These are phyloP conservation scores for Catocala sponsa DNA, from an alignment of 2,888 invertebrate genomes.

Conservation along the genomic window DNA sequence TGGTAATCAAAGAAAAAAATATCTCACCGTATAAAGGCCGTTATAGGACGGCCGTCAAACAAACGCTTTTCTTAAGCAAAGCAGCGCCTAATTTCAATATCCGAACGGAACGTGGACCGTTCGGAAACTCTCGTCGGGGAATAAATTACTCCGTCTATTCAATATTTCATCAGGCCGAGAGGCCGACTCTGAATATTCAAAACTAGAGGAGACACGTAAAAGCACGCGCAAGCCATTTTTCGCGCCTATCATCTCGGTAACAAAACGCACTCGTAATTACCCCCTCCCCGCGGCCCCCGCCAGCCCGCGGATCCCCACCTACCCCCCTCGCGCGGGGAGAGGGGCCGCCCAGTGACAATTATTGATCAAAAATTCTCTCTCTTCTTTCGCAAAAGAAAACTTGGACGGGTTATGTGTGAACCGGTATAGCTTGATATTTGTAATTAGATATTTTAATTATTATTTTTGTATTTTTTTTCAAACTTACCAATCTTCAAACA, in stretches of 20 bases:
- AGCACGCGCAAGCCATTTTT: slow-evolving; percentile 88
- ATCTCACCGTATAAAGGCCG: slow-evolving; percentile 57
- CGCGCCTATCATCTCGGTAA: slow-evolving; percentile 88
- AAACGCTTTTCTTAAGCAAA: slow-evolving; percentile 84
- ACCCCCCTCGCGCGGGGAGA: slow-evolving; percentile 57
- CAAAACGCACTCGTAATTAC: slow-evolving; percentile 89
- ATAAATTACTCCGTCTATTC: slow-evolving; percentile 87
- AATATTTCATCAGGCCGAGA: slow-evolving; percentile 87
- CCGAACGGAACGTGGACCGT: slow-evolving; percentile 82
- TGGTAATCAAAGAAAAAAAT: slow-evolving; percentile 55
- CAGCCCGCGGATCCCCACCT: slow-evolving; percentile 58
- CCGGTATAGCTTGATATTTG: slow-evolving; percentile 81
- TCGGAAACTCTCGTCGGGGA: slow-evolving; percentile 84
- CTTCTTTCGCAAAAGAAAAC: slow-evolving; percentile 89
- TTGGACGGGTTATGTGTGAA: slow-evolving; percentile 88
- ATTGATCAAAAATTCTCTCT: slow-evolving; percentile 91
- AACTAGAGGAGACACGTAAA: slow-evolving; percentile 87
- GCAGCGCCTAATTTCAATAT: slow-evolving; percentile 88
- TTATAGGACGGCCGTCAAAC: slow-evolving; percentile 75
- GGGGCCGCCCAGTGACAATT: slow-evolving; percentile 90
- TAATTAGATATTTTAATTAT: slow-evolving; percentile 78
- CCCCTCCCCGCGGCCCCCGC: slow-evolving; percentile 67
- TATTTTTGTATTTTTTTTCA: slow-evolving; percentile 18
- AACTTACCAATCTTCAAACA: too few relatives aligned
- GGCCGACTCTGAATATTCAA: slow-evolving; percentile 87